Conservation (phyloP, 2,888 invertebrate species). For the Notocelia uddmanniana region DNA sequence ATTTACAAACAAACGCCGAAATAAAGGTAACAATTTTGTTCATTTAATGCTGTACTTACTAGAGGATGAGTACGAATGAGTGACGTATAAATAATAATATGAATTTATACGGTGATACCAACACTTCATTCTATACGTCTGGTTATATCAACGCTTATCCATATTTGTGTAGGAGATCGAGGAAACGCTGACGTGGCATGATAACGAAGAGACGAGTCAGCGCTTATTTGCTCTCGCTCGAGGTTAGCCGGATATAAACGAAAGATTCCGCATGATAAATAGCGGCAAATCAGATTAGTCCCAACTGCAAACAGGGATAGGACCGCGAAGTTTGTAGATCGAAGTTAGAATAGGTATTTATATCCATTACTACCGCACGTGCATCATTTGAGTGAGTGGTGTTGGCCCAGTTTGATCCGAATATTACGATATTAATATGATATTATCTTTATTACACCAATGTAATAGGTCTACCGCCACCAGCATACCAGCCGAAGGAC, state of each 20-base stretch:
- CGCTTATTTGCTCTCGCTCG: conserved; percentile 25
- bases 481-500: too few relatives aligned
- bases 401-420: neutral
- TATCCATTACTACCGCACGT: neutral
- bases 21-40: too few relatives aligned
- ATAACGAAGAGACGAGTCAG: conserved; percentile 21
- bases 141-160: neutral
- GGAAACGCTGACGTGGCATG: conserved; percentile 34
- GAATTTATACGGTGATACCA: neutral
- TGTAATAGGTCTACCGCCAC: too few relatives aligned
- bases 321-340: neutral
- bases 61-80: neutral
- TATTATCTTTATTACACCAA: too few relatives aligned
- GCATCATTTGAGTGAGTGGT: neutral
- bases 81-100: neutral
- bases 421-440: neutral
- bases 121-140: neutral
- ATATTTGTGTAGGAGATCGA: conserved; percentile 11
- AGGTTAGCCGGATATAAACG: conserved; percentile 35
- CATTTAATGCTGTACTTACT: neutral
- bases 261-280: conserved; percentile 37
- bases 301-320: conserved; percentile 12
- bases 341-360: neutral
- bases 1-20: too few relatives aligned
- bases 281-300: conserved; percentile 15